phyloP scores from a whole-genome alignment of 30 jellyfish, hydroid and myxozoan genomes.

The Turritopsis rubra region DNA sequence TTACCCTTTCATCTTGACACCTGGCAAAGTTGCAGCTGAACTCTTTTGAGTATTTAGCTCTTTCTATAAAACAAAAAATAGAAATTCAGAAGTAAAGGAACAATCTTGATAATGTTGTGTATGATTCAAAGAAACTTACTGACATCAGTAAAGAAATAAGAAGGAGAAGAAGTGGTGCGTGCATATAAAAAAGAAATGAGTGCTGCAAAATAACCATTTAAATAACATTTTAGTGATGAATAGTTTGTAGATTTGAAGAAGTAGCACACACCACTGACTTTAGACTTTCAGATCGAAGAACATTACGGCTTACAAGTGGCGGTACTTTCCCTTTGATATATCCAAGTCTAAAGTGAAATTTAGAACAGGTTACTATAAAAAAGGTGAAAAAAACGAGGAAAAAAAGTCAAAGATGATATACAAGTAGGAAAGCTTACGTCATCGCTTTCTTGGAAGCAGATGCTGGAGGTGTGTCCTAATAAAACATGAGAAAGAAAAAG shows the following conservation, averaged over 20 bases:
- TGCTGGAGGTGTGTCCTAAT: neutral
- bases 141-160: neutral
- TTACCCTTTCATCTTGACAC: neutral
- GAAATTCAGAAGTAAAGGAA: neutral
- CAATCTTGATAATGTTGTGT: no score
- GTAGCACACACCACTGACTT: conserved; percentile 17
- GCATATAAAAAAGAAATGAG: neutral
- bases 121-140: neutral
- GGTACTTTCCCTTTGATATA: conserved; percentile 10
- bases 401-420: neutral
- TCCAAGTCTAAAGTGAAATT: neutral
- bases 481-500: neutral
- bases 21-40: neutral
- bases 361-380: no score
- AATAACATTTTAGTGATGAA: neutral
- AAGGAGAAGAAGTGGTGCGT: neutral
- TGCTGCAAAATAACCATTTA: neutral
- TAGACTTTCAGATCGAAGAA: conserved; percentile 16
- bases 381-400: neutral
- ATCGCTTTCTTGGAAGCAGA: neutral
- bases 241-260: neutral
- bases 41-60: neutral
- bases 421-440: neutral
- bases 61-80: neutral
- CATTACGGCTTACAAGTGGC: conserved; percentile 14